phyloP scores from a whole-genome alignment of 2,888 invertebrate species.

The Amphipyra tragopoginis region DNA sequence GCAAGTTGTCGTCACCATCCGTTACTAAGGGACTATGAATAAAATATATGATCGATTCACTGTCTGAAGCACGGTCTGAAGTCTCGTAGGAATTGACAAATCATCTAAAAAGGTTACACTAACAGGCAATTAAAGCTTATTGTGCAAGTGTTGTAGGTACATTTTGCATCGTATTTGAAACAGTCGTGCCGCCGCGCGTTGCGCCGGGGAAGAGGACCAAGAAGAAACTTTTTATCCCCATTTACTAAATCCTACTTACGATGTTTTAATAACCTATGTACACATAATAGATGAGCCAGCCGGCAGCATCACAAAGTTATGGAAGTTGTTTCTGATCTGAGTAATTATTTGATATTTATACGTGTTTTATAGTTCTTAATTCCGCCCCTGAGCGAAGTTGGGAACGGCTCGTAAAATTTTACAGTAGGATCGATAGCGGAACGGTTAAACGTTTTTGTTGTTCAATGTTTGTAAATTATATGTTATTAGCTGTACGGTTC shows the following conservation, averaged over 20 bases:
- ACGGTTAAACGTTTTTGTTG: slow-evolving; percentile 25
- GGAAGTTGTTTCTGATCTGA: slow-evolving; percentile 36
- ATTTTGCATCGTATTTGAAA: neutral
- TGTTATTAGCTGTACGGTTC: slow-evolving; percentile 4
- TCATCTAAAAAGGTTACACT: too few species aligned
- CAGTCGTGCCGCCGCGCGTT: neutral
- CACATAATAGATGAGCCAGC: neutral
- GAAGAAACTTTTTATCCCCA: slow-evolving; percentile 2
- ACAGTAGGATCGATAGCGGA: slow-evolving; percentile 45
- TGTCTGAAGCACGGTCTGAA: too few species aligned
- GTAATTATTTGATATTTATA: slow-evolving; percentile 53
- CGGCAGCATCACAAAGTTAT: slow-evolving; percentile 6
- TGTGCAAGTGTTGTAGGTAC: neutral
- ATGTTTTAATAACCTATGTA: neutral
- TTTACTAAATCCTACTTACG: slow-evolving; percentile 11
- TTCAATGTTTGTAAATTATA: slow-evolving; percentile 20
- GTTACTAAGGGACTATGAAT: too few species aligned
- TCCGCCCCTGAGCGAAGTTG: slow-evolving; percentile 21
- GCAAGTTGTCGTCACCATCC: too few species aligned
- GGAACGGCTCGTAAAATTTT: slow-evolving; percentile 37
- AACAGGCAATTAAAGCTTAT: too few species aligned
- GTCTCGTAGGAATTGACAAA: too few species aligned
- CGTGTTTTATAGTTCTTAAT: slow-evolving; percentile 47
- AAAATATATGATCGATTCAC: too few species aligned
- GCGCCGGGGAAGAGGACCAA: neutral